These are phyloP conservation scores for Metopolophium dirhodum DNA, from an alignment of 1,140 invertebrate species.

Conservation along the genomic window DNA sequence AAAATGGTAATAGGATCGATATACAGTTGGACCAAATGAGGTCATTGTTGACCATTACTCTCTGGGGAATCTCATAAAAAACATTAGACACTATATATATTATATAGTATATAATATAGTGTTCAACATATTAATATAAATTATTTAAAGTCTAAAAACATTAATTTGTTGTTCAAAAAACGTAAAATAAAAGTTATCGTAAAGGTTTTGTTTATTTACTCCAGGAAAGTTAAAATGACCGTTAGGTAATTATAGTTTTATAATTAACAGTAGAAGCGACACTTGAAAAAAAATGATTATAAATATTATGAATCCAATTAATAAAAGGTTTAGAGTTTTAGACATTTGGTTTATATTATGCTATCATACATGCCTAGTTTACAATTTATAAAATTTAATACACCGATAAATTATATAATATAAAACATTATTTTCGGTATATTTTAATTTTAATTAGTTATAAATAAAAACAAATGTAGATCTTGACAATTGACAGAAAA, in stretches of 20 bases:
- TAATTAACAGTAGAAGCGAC: not conserved
- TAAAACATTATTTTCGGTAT: not conserved
- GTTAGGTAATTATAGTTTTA: not conserved
- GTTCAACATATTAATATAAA: not conserved
- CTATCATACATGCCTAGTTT: not conserved
- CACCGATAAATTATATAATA: not conserved
- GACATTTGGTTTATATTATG: not conserved
- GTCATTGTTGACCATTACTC: conserved; percentile 53
- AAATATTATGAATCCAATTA: not conserved
- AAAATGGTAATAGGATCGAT: conserved; percentile 48
- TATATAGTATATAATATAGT: not conserved
- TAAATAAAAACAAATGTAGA: not conserved
- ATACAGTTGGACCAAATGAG: conserved; percentile 49
- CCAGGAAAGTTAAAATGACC: not conserved
- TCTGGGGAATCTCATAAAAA: not conserved
- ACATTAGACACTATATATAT: not conserved
- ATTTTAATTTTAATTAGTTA: not conserved
- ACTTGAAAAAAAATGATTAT: not conserved
- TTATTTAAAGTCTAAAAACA: not conserved
- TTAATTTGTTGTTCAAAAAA: not conserved
- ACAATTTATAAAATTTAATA: not conserved
- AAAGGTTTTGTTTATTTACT: not conserved
- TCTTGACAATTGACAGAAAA: too few relatives aligned
- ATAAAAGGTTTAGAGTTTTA: not conserved
- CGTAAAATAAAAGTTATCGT: not conserved